These are phyloP conservation scores for Triops longicaudatus DNA, from an alignment of 1,140 invertebrate genomes.

Conservation along the genomic window DNA sequence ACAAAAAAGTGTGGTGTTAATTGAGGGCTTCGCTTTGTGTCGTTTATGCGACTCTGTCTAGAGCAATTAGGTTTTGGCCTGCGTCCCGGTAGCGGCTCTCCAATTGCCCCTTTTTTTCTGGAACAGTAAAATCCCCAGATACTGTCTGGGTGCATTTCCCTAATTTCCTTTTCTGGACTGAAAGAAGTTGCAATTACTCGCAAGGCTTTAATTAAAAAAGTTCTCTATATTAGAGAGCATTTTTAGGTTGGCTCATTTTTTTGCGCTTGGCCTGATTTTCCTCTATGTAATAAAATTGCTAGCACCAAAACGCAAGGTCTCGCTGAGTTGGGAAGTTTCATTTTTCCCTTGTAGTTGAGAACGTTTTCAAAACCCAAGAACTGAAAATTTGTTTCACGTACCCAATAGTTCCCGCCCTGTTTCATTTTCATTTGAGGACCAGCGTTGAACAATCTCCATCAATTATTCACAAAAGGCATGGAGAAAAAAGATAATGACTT, in stretches of 20 bases:
- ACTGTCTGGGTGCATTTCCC: not conserved
- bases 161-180: not conserved
- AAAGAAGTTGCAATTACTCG: not conserved
- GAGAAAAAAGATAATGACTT: not conserved
- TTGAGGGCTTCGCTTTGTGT: not conserved
- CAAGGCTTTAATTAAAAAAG: conserved; percentile 3
- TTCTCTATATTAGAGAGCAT: not conserved
- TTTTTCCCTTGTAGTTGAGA: not conserved
- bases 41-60: not conserved
- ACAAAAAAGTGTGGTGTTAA: not conserved
- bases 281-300: not conserved
- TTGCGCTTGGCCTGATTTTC: not conserved
- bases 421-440: too few relatives aligned
- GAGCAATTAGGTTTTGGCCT: not conserved
- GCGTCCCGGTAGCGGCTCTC: not conserved
- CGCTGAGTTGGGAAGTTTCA: not conserved
- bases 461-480: not conserved
- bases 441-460: too few relatives aligned
- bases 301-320: too few relatives aligned
- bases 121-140: not conserved
- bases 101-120: not conserved
- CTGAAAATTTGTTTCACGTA: too few relatives aligned
- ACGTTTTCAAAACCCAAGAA: not conserved
- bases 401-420: too few relatives aligned
- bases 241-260: not conserved